Evolutionary conservation across 2,888 invertebrate genomes (phyloP).

Genomic region (Homarus gammarus): DNA sequence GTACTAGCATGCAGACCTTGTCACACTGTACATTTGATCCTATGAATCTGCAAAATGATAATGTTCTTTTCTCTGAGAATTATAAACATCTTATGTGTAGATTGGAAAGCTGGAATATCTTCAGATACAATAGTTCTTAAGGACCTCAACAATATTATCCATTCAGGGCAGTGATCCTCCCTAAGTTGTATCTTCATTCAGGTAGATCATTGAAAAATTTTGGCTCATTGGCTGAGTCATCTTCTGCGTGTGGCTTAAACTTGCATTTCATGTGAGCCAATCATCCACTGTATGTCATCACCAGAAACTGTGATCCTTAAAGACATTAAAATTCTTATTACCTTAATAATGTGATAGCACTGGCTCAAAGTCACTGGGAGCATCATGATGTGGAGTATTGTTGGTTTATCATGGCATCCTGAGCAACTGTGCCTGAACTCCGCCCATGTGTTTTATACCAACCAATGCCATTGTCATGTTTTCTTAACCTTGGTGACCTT

Average conservation of each 20-base stretch:
- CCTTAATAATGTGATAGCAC: neutral
- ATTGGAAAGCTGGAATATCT: neutral
- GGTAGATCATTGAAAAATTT: neutral
- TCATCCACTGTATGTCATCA: slow-evolving; percentile 23
- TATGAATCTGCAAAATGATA: neutral
- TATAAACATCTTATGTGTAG: neutral
- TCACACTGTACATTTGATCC: neutral
- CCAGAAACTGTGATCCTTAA: slow-evolving; percentile 7
- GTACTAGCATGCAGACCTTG: neutral
- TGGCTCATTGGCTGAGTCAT: slow-evolving; percentile 18
- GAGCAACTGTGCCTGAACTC: slow-evolving; percentile 65
- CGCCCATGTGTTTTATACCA: slow-evolving; percentile 51
- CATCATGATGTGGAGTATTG: slow-evolving; percentile 30
- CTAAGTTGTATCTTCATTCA: neutral
- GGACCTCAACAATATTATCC: neutral
- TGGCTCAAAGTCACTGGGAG: slow-evolving; percentile 29
- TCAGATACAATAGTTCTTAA: neutral
- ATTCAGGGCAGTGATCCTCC: neutral
- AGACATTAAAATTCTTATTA: neutral
- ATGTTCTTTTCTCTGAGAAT: neutral
- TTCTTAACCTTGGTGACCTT: slow-evolving; percentile 43
- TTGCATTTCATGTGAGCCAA: slow-evolving; percentile 14
- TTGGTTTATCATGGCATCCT: slow-evolving; percentile 33
- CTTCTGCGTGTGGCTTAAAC: slow-evolving; percentile 49
- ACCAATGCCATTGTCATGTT: slow-evolving; percentile 25